phyloP scores from a whole-genome alignment of 2,797 vertebrate genomes.

The Podarcis siculus region DNA sequence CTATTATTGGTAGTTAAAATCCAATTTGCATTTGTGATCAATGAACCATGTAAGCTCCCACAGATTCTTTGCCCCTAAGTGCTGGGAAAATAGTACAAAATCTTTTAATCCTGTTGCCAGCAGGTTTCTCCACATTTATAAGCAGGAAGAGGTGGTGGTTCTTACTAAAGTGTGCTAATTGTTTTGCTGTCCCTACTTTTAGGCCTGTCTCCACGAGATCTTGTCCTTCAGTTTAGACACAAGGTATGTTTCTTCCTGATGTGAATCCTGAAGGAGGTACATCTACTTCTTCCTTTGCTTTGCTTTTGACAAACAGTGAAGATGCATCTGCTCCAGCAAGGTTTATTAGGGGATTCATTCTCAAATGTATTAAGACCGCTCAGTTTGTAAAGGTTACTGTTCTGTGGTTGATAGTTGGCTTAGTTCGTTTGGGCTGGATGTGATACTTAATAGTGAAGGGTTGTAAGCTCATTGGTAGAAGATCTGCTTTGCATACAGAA shows the following conservation, averaged over 20 bases:
- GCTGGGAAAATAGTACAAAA: neutral
- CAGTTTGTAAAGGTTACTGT: neutral
- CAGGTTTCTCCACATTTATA: neutral
- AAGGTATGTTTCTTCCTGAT: conserved; percentile 82
- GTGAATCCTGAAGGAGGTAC: neutral
- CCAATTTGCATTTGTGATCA: neutral
- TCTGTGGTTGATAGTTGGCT: too few relatives aligned
- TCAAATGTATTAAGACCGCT: neutral
- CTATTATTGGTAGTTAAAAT: neutral
- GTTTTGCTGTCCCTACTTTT: conserved; percentile 52
- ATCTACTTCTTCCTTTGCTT: neutral
- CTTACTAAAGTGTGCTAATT: conserved; percentile 31
- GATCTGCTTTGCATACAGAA: too few relatives aligned
- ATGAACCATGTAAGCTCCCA: neutral
- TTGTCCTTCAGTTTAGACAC: conserved; percentile 95
- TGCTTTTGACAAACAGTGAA: neutral
- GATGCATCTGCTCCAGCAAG: too few relatives aligned
- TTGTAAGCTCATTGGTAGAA: too few relatives aligned
- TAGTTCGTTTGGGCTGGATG: too few relatives aligned
- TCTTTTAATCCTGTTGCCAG: conserved; percentile 5
- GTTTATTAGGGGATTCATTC: neutral
- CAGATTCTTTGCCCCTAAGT: neutral
- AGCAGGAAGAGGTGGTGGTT: neutral
- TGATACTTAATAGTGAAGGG: too few relatives aligned
- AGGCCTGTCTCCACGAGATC: conserved; percentile 97